phyloP scores from a whole-genome alignment of 2,797 vertebrate genomes.

The Syndactyla subalaris region DNA sequence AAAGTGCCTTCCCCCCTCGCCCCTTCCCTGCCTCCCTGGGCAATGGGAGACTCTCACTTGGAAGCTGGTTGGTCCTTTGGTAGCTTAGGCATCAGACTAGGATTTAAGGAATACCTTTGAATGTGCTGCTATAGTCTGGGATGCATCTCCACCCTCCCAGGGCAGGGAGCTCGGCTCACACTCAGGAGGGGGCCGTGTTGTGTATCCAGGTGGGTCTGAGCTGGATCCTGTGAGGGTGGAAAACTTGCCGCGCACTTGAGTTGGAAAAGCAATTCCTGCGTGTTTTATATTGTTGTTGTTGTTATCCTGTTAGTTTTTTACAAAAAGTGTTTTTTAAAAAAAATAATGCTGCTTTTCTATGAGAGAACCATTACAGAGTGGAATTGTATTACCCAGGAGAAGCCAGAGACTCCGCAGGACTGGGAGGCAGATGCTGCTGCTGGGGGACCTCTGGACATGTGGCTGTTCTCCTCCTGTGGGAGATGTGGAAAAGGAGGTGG shows the following conservation, averaged over 20 bases:
- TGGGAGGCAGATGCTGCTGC: background rate
- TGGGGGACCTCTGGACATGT: background rate
- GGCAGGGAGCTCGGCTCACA: background rate
- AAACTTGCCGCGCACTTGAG: slow-evolving; percentile 23
- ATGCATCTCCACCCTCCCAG: background rate
- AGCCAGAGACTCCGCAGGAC: background rate
- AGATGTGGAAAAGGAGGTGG: background rate
- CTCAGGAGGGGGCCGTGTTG: background rate
- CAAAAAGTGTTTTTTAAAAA: background rate
- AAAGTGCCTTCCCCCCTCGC: slow-evolving; percentile 32
- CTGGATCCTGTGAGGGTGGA: background rate
- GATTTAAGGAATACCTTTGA: slow-evolving; percentile 6
- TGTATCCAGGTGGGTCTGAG: accelerated
- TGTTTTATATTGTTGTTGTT: slow-evolving; percentile 21
- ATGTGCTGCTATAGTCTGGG: slow-evolving; percentile 68
- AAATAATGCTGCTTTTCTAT: slow-evolving; percentile 65
- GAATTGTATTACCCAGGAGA: background rate
- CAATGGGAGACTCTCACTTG: background rate
- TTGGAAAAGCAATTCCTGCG: background rate
- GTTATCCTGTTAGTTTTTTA: slow-evolving; percentile 32
- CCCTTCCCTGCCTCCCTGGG: slow-evolving; percentile 22
- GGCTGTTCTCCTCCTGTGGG: background rate
- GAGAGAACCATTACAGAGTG: background rate
- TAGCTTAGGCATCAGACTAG: slow-evolving; percentile 22
- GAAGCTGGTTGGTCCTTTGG: background rate